phyloP scores from a whole-genome alignment of 2,113 vertebrate species.

The Antigone vipio region DNA sequence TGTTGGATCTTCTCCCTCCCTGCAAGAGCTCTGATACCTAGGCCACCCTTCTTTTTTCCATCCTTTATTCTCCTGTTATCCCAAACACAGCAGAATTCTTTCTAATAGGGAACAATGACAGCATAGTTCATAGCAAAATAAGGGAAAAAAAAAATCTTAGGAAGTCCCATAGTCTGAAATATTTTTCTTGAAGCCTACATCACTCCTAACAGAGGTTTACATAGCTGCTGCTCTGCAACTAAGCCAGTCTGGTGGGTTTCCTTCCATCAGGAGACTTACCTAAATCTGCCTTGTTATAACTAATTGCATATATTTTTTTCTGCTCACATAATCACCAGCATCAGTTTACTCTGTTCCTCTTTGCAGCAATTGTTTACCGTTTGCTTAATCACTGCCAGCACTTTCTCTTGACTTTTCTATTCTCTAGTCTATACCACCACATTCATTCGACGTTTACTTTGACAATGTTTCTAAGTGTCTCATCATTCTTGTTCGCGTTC shows the following conservation, averaged over 20 bases:
- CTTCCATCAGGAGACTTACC: not conserved
- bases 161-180: not conserved
- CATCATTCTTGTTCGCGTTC: not conserved
- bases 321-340: not conserved
- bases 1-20: not conserved
- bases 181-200: not conserved
- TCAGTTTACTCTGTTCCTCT: not conserved
- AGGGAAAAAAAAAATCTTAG: not conserved
- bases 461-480: not conserved
- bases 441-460: not conserved
- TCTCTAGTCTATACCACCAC: not conserved
- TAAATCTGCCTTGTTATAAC: not conserved
- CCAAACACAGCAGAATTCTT: not conserved
- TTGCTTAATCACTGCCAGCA: not conserved
- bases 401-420: not conserved
- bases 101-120: not conserved
- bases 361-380: not conserved
- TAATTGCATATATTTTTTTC: not conserved
- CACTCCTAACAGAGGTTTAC: not conserved
- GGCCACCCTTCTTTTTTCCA: not conserved
- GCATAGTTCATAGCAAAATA: not conserved
- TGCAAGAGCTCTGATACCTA: not conserved
- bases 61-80: not conserved
- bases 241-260: not conserved
- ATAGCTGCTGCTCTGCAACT: not conserved